Evolutionary conservation across 2,888 invertebrate genomes (phyloP).

Genomic region (Caenorhabditis panamensis): DNA sequence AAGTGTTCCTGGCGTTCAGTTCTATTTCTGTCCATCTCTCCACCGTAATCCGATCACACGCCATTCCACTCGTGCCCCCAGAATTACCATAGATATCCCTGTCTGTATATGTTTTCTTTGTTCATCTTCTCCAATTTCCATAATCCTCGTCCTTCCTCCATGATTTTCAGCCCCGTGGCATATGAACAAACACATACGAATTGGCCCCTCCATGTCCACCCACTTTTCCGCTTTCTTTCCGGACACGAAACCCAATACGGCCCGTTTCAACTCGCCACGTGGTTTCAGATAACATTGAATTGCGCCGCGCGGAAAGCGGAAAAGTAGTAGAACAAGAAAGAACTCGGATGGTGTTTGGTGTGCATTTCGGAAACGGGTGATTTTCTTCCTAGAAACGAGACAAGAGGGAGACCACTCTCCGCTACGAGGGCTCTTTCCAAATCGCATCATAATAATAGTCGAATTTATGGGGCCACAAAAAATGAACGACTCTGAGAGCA

Average conservation of each 20-base stretch:
- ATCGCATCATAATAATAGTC: conserved; percentile 49
- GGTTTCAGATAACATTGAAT: conserved; percentile 20
- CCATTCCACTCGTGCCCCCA: neutral
- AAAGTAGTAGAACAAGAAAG: neutral
- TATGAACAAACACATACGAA: conserved; percentile 40
- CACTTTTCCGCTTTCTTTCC: neutral
- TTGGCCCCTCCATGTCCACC: neutral
- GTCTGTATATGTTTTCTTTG: conserved; percentile 5
- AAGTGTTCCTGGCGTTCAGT: neutral
- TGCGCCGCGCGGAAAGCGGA: neutral
- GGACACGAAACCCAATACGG: conserved; percentile 23
- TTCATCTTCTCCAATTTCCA: conserved; percentile 45
- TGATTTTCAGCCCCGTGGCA: conserved; percentile 2
- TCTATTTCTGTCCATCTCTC: neutral
- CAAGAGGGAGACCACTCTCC: neutral
- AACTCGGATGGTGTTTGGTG: conserved; percentile 12
- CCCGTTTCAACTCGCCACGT: neutral
- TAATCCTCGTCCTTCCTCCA: conserved; percentile 22
- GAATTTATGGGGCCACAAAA: conserved; percentile 49
- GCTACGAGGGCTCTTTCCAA: neutral
- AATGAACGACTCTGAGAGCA: conserved; percentile 15
- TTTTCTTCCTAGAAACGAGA: conserved; percentile 17
- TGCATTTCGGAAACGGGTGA: conserved; percentile 18
- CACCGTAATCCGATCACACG: conserved; percentile 42
- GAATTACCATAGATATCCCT: conserved; percentile 21